phyloP scores from a whole-genome alignment of 2,797 vertebrate genomes.

The Hyperoplus immaculatus region DNA sequence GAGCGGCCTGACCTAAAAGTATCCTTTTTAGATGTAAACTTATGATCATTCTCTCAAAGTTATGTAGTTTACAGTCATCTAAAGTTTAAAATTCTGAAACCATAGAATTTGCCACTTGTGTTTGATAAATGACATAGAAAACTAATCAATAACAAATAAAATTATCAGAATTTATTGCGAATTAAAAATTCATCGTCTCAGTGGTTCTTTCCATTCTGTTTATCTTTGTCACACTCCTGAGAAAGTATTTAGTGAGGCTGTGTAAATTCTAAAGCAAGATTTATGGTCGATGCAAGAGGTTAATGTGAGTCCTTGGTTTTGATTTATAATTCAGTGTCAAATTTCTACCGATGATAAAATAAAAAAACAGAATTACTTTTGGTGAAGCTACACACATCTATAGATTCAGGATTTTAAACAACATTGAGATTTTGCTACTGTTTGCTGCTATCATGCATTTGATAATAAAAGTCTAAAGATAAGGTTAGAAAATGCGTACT shows the following conservation, averaged over 20 bases:
- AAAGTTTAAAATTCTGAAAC: neutral
- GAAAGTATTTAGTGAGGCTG: neutral
- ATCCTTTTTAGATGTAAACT: neutral
- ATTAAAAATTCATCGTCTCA: neutral
- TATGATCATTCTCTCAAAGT: neutral
- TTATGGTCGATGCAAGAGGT: conserved; percentile 20
- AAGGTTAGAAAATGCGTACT: neutral
- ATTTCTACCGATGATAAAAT: neutral
- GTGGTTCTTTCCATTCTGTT: neutral
- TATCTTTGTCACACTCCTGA: neutral
- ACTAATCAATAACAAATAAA: neutral
- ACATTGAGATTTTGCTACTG: neutral
- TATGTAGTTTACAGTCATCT: neutral
- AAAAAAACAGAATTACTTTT: too few relatives aligned
- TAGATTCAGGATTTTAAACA: neutral
- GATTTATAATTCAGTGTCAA: conserved; percentile 11
- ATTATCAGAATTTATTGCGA: neutral
- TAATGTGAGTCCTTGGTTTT: conserved; percentile 22
- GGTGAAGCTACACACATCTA: neutral
- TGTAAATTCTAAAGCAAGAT: conserved; percentile 19
- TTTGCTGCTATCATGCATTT: neutral
- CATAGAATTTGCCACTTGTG: neutral
- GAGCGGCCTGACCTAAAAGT: neutral
- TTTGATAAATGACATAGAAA: neutral
- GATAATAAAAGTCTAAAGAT: neutral